Base-by-base conservation (phyloP, 2,797 vertebrate species). In the Huso huso region DNA sequence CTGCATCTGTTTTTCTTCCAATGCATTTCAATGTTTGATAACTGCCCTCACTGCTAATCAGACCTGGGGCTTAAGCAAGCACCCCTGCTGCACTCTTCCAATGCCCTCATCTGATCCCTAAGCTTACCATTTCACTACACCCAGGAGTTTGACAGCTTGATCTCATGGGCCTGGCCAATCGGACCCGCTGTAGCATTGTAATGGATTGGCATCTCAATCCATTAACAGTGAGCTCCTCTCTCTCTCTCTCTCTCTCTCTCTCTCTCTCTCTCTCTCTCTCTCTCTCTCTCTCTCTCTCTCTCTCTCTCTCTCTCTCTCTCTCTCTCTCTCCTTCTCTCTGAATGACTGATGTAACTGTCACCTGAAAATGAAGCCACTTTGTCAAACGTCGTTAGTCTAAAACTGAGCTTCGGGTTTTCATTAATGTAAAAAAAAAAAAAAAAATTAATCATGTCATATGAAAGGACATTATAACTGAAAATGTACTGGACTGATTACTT, bases 21-120 rank as follows among this genome's bases (percentile, higher is more conserved):
- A 37, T 37, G 23, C 2, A 37, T 2, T 2, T 37, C 23, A 37
- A 37, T 37, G 23, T 2, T 2, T 4, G 4, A 37, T 4, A 37
- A 67, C 1, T 51, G n/a, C 51, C 49, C 71, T 69, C 55, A 52
- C 49, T 37, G 12, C 55, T 13, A 10, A 10, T 51, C 64, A 51
- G 37, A 23, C 23, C 10, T 63, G 65, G 71, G 71, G 66, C 9
- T n/a, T n/a, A n/a, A n/a, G n/a, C n/a, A n/a, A n/a, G n/a, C n/a
- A n/a, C n/a, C n/a, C n/a, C n/a, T n/a, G n/a, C n/a, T n/a, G n/a
- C n/a, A n/a, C n/a, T n/a, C n/a, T n/a, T n/a, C n/a, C n/a, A n/a
- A n/a, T n/a, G n/a, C n/a, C n/a, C n/a, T n/a, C 15, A 7, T 48
- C 12, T 6, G 10, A 8, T 10, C 10, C 49, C 18, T 10, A 49